Conservation (phyloP, 2,113 vertebrate species). For the Planiliza haematocheilus region DNA sequence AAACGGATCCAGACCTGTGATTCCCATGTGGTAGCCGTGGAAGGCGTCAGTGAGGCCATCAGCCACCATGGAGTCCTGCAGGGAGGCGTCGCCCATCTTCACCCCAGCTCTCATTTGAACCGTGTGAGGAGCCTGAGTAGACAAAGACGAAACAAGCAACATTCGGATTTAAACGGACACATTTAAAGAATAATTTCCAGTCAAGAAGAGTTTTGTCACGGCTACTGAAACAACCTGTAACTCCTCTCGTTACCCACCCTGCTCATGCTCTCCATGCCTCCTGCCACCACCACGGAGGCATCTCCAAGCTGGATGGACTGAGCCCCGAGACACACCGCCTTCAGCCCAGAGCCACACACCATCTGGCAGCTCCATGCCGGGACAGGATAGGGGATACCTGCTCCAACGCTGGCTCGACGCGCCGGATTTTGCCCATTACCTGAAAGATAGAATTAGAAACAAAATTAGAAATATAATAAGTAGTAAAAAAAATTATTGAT, state of each 20-base stretch:
- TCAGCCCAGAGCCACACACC: constrained; percentile 96
- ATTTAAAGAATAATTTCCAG: no score
- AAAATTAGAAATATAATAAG: neutral
- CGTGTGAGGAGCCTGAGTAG: constrained; percentile 89
- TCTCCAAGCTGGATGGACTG: constrained; percentile 90
- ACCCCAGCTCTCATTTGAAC: constrained; percentile 91
- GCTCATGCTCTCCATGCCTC: constrained; percentile 99
- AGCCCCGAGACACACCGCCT: constrained; percentile 91
- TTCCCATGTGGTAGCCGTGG: constrained; percentile 93
- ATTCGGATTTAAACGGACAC: no score
- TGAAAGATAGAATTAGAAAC: constrained; percentile 55
- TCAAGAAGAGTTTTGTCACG: no score
- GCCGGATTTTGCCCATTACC: constrained; percentile 95
- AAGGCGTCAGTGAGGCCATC: constrained; percentile 96
- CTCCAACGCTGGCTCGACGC: constrained; percentile 90
- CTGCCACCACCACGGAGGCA: constrained; percentile 91
- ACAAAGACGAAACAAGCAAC: constrained; percentile 8
- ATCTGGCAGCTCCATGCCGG: constrained; percentile 98
- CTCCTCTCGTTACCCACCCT: constrained; percentile 81
- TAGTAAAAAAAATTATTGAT: neutral
- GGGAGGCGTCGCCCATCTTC: constrained; percentile 88
- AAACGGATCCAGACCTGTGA: constrained; percentile 86
- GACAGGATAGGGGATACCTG: constrained; percentile 90
- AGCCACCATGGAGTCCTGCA: constrained; percentile 88
- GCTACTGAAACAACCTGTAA: no score